Evolutionary conservation across 2,113 vertebrate genomes (phyloP).

Genomic region (Pituophis catenifer): DNA sequence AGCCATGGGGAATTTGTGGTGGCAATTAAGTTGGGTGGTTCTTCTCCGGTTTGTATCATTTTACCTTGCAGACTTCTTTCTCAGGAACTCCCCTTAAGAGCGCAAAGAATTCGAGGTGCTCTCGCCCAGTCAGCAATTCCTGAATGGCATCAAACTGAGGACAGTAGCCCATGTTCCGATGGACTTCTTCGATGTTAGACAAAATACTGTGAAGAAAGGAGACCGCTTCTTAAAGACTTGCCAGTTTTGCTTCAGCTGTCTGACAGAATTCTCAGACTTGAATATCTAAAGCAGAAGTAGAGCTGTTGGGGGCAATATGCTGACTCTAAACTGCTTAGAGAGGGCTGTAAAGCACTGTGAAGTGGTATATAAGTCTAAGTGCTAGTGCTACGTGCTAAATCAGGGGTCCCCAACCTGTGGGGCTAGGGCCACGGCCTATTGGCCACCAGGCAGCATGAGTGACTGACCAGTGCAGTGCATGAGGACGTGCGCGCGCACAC

Average conservation of each 20-base stretch:
- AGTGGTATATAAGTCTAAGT: no score
- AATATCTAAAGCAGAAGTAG: background rate
- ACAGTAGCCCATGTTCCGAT: slow-evolving; percentile 96
- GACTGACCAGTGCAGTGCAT: no score
- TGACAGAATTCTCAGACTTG: background rate
- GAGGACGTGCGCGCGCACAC: no score
- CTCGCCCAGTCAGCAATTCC: slow-evolving; percentile 91
- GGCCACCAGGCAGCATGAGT: no score
- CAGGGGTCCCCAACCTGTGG: no score
- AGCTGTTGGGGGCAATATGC: no score
- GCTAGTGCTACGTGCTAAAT: background rate
- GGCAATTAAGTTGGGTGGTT: background rate
- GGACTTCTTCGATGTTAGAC: slow-evolving; percentile 87
- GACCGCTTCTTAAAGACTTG: slow-evolving; percentile 8
- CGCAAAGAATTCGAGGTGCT: slow-evolving; percentile 95
- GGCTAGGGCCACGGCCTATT: no score
- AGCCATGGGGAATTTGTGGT: background rate
- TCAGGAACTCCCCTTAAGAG: slow-evolving; percentile 91
- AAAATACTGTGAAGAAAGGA: slow-evolving; percentile 79
- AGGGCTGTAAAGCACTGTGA: no score
- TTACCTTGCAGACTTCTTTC: slow-evolving; percentile 91
- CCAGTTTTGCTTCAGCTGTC: background rate
- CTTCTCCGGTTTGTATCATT: background rate
- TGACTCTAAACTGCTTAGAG: no score
- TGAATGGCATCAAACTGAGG: slow-evolving; percentile 97